A percentile compares a stretch with the other conserved stretches of the same genome.
Conservation (phyloP, 2,888 invertebrate genomes). For the Drosophila helvetica region DNA sequence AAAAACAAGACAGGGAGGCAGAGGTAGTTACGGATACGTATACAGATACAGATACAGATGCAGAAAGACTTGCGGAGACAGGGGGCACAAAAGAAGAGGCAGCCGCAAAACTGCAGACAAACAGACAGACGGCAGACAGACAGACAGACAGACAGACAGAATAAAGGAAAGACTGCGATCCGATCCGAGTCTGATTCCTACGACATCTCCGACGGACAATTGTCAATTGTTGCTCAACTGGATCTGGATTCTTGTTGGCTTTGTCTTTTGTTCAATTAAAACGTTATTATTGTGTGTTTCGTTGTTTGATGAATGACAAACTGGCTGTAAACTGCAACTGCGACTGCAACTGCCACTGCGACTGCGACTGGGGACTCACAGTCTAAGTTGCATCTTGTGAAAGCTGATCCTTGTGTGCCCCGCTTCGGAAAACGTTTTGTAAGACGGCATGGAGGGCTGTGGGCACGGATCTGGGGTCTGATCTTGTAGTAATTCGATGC, state of each 20-base stretch:
- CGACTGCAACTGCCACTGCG: background rate
- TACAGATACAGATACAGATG: conserved; percentile 2
- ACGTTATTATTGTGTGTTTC: conserved; percentile 75
- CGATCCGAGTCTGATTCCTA: conserved; percentile 40
- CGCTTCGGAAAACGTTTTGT: conserved; percentile 62
- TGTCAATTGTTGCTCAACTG: conserved; percentile 70
- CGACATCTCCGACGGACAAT: conserved; percentile 26
- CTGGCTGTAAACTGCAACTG: conserved; percentile 42
- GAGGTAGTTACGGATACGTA: conserved; percentile 16
- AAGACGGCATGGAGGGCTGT: conserved; percentile 35
- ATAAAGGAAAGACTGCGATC: conserved; percentile 16
- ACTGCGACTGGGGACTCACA: conserved; percentile 70
- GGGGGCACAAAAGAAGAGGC: conserved; percentile 18
- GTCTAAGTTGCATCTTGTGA: conserved; percentile 77
- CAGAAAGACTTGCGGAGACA: conserved; percentile 1
- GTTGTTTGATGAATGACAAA: conserved; percentile 47
- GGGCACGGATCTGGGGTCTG: conserved; percentile 29
- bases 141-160: conserved; percentile 27
- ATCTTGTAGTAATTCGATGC: conserved; percentile 73
- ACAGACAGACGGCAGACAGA: conserved; percentile 6
- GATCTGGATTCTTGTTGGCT: conserved; percentile 33
- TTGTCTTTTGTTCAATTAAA: conserved; percentile 78
- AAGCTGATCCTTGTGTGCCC: conserved; percentile 69
- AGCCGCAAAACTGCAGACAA: conserved; percentile 60
- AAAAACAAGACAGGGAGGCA: conserved; percentile 16